Conservation (phyloP, 2,888 invertebrate species). For the Hirtodrosophila trivittata region DNA sequence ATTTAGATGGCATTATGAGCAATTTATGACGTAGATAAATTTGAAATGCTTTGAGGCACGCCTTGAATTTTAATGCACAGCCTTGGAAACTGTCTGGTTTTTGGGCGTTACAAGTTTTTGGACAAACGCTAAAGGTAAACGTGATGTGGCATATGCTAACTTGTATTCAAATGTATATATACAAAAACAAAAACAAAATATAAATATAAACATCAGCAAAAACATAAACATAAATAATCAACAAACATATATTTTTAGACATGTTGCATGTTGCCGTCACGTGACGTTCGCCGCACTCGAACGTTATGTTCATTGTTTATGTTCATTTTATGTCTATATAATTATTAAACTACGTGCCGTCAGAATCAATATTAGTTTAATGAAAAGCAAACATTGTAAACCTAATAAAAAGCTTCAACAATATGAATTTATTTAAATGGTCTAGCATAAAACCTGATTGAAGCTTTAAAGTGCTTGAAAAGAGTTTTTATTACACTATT, state of each 20-base stretch:
- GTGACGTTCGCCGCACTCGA: slow-evolving; percentile 43
- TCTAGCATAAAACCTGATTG: neutral
- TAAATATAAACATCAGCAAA: slow-evolving; percentile 4
- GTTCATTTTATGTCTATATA: slow-evolving; percentile 56
- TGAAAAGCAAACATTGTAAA: slow-evolving; percentile 12
- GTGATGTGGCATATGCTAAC: slow-evolving; percentile 41
- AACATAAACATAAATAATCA: slow-evolving; percentile 2
- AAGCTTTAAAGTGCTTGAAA: no score
- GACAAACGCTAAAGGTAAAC: slow-evolving; percentile 53
- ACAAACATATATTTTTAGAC: slow-evolving; percentile 43
- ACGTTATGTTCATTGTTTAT: slow-evolving; percentile 53
- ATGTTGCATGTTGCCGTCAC: slow-evolving; percentile 68
- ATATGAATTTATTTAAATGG: neutral
- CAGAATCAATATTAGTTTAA: neutral
- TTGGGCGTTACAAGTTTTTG: slow-evolving; percentile 47
- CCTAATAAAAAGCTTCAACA: neutral
- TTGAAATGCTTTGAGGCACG: slow-evolving; percentile 55
- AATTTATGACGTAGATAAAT: slow-evolving; percentile 69
- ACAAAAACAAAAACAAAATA: slow-evolving; percentile 16
- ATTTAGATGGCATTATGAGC: slow-evolving; percentile 35
- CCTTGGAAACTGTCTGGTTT: slow-evolving; percentile 53
- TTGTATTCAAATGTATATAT: slow-evolving; percentile 25
- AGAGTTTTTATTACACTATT: no score
- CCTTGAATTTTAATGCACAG: slow-evolving; percentile 70
- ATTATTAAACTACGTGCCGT: slow-evolving; percentile 13